Percentiles rank a stretch among this genome's conserved stretches.
phyloP scores from a whole-genome alignment of 2,113 vertebrate species.

The Apaloderma vittatum region DNA sequence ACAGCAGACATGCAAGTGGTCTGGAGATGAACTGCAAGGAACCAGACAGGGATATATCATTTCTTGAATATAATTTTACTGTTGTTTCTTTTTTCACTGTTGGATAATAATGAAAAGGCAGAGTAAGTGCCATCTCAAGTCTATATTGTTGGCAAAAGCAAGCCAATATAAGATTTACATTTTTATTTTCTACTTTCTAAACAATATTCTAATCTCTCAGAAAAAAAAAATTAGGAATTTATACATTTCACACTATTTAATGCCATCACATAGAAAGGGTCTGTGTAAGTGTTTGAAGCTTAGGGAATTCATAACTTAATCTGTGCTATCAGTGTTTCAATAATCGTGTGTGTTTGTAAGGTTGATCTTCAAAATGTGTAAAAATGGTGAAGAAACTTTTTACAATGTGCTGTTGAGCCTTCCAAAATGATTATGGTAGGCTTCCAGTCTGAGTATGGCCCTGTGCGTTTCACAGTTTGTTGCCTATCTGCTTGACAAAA shows the following conservation, averaged over 20 bases:
- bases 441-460: not conserved
- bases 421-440: not conserved
- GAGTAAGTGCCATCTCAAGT: not conserved
- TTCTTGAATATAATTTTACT: conserved; percentile 39
- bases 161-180: not conserved
- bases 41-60: not conserved
- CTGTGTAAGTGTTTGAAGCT: not conserved
- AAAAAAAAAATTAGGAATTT: not conserved
- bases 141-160: not conserved
- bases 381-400: not conserved
- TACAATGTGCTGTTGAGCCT: not conserved
- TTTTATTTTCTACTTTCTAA: not conserved
- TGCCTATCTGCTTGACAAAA: not conserved
- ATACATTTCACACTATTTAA: not conserved
- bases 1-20: conserved; percentile 33
- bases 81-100: not conserved
- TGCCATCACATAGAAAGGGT: not conserved
- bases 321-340: not conserved
- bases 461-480: not conserved
- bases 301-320: not conserved
- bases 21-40: conserved; percentile 41
- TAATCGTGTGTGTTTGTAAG: not conserved
- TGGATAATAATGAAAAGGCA: conserved; percentile 25
- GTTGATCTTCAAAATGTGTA: not conserved
- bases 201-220: not conserved